Base-by-base conservation (phyloP, 2,888 invertebrate genomes). In the Ochlodes sylvanus region DNA sequence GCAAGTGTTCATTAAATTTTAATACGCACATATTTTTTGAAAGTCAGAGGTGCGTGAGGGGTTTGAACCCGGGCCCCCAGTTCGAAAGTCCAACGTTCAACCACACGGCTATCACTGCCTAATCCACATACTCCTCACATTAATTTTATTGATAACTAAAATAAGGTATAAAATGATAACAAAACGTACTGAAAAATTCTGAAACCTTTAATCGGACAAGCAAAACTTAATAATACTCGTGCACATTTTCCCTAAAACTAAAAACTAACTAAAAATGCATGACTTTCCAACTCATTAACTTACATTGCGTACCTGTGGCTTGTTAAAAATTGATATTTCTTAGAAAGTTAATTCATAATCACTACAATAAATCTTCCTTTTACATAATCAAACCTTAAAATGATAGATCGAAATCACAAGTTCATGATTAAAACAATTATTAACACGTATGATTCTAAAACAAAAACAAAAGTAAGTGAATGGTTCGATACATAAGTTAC, bases 381-480 rank as follows among this genome's bases (percentile, higher is more conserved):
- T 76, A 83, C 85, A 89, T 86, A 92, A 91, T 90, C 88, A 89
- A 79, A 83, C 81, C 83, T 81, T 90, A 89, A 91, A 92, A 91
- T 80, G 74, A 83, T 79, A 76, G 76, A 84, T 84, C 81, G 77
- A 81, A 90, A 92, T 91, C 90, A 87, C 77, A 82, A 87, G 90
- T 92, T 92, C 91, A 92, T 89, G 89, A 91, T 92, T 92, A 90
- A 92, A 90, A 80, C 69, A 83, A 81, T 82, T 79, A 60, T 47
- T 61, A 56, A 77, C 78, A 83, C 74, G 69, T 73, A 69, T 60
- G 76, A 77, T 77, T 76, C 76, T 76, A 77, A 78, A 77, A 78
- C 71, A 41, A 63, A 76, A 77, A 71, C 71, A 71, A 70, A 75
- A 74, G 75, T 77, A 79, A 81, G 83, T 85, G 81, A 81, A 79